Percentiles rank a stretch among this genome's conserved stretches.
Evolutionary conservation across 1,140 invertebrate species (phyloP).

Genomic region (Drosophila simulans): DNA sequence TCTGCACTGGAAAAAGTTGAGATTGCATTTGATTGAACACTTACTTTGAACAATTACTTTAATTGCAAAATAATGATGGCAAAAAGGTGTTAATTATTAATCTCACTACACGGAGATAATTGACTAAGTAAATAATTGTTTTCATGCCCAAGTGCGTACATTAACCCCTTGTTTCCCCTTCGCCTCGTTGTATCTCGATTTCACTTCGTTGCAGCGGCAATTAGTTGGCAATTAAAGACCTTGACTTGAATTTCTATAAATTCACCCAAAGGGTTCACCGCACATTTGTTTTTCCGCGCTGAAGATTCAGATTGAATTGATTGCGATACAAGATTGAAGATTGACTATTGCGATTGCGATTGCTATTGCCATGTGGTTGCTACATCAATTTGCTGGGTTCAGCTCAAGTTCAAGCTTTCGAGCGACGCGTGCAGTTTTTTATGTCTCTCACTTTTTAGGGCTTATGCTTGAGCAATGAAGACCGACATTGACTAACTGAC

Average conservation of each 20-base stretch:
- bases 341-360: conserved; percentile 14
- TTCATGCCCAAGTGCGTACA: neutral
- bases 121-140: conserved; percentile 9
- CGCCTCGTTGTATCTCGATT: conserved; percentile 34
- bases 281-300: conserved; percentile 23
- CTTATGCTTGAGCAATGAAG: conserved; percentile 63
- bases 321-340: conserved; percentile 34
- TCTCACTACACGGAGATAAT: neutral
- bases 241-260: conserved; percentile 55
- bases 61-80: neutral
- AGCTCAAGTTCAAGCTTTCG: conserved; percentile 58
- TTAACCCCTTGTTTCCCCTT: conserved; percentile 1
- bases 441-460: conserved; percentile 32
- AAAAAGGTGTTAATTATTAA: neutral
- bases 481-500: conserved; percentile 56
- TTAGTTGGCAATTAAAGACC: conserved; percentile 64
- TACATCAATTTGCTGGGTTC: conserved; percentile 58
- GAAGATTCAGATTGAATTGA: conserved; percentile 34
- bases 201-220: conserved; percentile 47
- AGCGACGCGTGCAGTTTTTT: conserved; percentile 43
- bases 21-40: neutral
- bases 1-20: neutral
- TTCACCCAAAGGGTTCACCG: conserved; percentile 21
- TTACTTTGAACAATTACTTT: neutral
- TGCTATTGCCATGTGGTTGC: conserved; percentile 23